These are phyloP conservation scores for Sipha maydis DNA, from an alignment of 2,888 invertebrate genomes.

Conservation along the genomic window DNA sequence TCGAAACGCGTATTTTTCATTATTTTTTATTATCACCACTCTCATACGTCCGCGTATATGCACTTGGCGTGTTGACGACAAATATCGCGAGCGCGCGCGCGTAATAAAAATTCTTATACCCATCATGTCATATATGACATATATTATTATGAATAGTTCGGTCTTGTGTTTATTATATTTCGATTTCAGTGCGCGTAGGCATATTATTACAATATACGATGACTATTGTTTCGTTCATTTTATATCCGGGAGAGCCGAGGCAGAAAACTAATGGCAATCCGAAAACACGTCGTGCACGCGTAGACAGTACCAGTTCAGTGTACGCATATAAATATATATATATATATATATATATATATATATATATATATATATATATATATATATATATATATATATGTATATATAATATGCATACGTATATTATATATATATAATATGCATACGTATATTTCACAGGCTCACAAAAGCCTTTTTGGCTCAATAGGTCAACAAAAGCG, in stretches of 20 bases:
- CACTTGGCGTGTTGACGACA: too few relatives aligned
- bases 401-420: too few relatives aligned
- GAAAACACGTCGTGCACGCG: neutral
- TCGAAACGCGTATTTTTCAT: too few relatives aligned
- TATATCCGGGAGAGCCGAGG: neutral
- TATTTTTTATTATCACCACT: too few relatives aligned
- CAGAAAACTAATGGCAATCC: constrained; percentile 1
- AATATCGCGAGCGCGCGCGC: too few relatives aligned
- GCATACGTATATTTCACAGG: neutral
- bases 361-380: too few relatives aligned
- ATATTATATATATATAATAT: neutral
- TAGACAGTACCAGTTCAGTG: neutral
- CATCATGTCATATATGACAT: too few relatives aligned
- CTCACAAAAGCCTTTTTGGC: constrained; percentile 39
- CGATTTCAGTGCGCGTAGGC: neutral
- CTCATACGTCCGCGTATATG: too few relatives aligned
- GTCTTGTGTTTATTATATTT: constrained; percentile 5
- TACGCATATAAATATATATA: too few relatives aligned
- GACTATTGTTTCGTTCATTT: constrained; percentile 1
- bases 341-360: neutral
- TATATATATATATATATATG: too few relatives aligned
- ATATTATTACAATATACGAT: neutral
- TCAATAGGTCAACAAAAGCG: constrained; percentile 42
- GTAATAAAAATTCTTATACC: too few relatives aligned
- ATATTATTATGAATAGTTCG: too few relatives aligned